Base-by-base conservation (phyloP, 2,797 vertebrate species). In the Taeniopygia guttata region DNA sequence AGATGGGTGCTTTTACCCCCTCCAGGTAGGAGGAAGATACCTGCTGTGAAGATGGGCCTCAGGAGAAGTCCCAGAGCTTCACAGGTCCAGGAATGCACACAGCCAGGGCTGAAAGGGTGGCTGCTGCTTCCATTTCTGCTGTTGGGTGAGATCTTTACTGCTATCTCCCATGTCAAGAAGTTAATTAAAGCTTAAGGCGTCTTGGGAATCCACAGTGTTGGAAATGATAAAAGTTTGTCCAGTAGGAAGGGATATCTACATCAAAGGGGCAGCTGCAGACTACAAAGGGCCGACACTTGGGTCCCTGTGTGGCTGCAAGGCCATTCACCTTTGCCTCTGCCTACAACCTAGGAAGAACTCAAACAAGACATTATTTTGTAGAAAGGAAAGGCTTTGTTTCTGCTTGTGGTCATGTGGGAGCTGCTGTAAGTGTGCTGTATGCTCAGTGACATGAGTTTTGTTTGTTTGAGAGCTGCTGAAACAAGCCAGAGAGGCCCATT, bases 201-300 rank as follows among this genome's bases (percentile, higher is more conserved):
- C 85, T 72, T 96, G 76, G 58, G 83, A 93, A 84, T 94, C 80
- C 34, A 45, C 45, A 76, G 48, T 66, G 59, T 54, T 94, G 76
- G 73, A 84, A 90, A 56, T 59, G 12, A 19, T 58, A 42, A 34
- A 80, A 78, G 40, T 73, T 84, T 86, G 11, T 84, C 43, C 52
- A 67, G 55, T 62, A 67, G 87, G 87, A 93, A 84, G 30, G 66
- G 70, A 38, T 92, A 46, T 86, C 69, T 81, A 29, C 70, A 86
- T 94, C 91, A 94, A 90, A 94, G 73, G 23, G 67, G 34, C 72
- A 78, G 52, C 68, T 32, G 51, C 56, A 49, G 56, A 59, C 36
- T 81, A 73, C 91, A 84, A 59, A 94, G 80, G 69, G 23, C 51
- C 0, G 1, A 68, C 68, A 45, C n/a, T 69, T 87, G 34, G 25